Evolutionary conservation across 2,888 invertebrate species (phyloP), one percentile per base, ranked within the genome.

Genomic region (Parasteatoda lunata): DNA sequence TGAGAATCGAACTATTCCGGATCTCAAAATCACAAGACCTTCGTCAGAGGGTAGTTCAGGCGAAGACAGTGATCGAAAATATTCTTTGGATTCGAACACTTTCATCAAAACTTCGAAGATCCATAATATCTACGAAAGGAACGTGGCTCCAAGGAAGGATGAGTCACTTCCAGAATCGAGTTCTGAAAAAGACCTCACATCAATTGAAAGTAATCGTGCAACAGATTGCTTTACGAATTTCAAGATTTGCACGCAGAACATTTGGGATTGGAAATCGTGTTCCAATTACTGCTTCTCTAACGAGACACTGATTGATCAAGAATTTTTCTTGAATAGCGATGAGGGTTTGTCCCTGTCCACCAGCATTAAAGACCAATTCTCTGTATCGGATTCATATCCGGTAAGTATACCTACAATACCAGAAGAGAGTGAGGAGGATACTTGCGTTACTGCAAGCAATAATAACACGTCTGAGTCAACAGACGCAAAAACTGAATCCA

Each of bases 381-480:
- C 52, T 45, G 13, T 86, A 1, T 15, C 47, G 0, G 85, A 86
- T 71, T 11, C 77, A 4, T 69, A 48, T 0, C 45, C 49, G 3
- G 65, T 70, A 48, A 64, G 54, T 13, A 71, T 80, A 11, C 75
- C 75, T 3, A 86, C 85, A 5, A 86, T 86, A n/a, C 85, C 77
- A 0, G 85, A 86, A 68, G 85, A 86, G 69, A 70, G 51, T 7
- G 85, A 86, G 30, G 85, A 86, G n/a, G 85, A 86, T 1, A 30
- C 49, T 3, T 5, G 65, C 5, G 49, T 45, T 45, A 54, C 52
- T 6, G 49, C 13, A 7, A 49, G 75, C 11, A 51, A 65, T 13
- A 65, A 3, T 65, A 30, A 3, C 13, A 3, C 30, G 13, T 68
- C 77, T 7, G 8, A 13, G 49, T 75, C 13, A 45, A 48, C 49